Conservation (phyloP, 1,140 invertebrate genomes). For the Phymastichus coffea region DNA sequence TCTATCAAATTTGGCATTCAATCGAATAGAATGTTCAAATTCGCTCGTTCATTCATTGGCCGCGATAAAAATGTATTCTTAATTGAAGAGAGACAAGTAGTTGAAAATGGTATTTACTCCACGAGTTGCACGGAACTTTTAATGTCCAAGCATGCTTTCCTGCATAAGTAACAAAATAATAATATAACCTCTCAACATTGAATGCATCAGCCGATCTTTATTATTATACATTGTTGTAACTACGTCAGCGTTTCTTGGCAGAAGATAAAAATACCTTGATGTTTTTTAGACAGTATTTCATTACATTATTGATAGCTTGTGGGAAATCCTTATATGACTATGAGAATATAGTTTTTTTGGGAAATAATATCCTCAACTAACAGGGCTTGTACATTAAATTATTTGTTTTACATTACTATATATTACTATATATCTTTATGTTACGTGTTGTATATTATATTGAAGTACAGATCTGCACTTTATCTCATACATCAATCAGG, state of each 20-base stretch:
- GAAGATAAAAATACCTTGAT: slow-evolving; percentile 45
- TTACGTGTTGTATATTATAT: slow-evolving; percentile 2
- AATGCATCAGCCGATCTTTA: slow-evolving; percentile 34
- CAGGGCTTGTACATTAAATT: no score
- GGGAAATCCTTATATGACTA: no score
- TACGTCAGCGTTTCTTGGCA: slow-evolving; percentile 40
- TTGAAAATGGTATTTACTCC: slow-evolving; percentile 9
- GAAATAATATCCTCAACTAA: no score
- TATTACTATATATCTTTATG: slow-evolving; percentile 5
- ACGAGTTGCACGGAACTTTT: neutral
- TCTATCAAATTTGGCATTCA: no score
- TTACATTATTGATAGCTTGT: no score
- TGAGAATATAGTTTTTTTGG: no score
- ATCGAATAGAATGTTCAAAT: no score
- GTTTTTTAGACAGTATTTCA: slow-evolving; percentile 50
- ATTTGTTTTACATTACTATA: no score
- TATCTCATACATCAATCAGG: neutral
- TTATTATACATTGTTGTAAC: slow-evolving; percentile 42
- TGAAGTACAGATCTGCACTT: neutral
- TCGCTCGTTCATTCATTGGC: no score
- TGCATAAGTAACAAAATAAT: neutral
- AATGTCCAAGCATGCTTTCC: slow-evolving; percentile 14
- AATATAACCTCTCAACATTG: slow-evolving; percentile 31
- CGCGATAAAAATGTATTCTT: no score
- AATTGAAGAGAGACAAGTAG: neutral